These are phyloP conservation scores for Petrocephalus sullivani DNA, from an alignment of 2,797 vertebrate genomes.

Conservation along the genomic window DNA sequence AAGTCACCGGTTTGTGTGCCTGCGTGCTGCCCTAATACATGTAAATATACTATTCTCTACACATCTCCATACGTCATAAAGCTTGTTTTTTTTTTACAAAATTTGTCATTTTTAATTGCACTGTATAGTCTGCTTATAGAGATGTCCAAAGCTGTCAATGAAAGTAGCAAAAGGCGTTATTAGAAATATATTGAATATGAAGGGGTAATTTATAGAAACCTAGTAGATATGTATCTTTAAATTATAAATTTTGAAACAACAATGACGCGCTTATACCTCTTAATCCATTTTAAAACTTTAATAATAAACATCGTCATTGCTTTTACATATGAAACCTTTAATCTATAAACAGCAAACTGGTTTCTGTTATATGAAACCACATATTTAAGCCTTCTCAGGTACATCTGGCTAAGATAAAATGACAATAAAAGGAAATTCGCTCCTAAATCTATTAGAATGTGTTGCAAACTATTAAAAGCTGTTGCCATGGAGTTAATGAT, in stretches of 20 bases:
- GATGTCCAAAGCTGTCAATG: neutral
- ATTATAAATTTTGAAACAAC: neutral
- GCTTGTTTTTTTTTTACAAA: neutral
- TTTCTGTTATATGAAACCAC: neutral
- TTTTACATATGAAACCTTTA: neutral
- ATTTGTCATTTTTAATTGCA: neutral
- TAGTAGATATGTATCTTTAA: neutral
- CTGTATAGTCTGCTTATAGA: neutral
- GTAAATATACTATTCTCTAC: neutral
- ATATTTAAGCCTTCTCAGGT: neutral
- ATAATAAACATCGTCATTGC: neutral
- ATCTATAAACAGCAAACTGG: neutral
- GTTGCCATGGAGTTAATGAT: slow-evolving; percentile 31
- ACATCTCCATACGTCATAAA: neutral
- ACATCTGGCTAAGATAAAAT: neutral
- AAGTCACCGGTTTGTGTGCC: slow-evolving; percentile 18
- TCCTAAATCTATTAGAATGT: neutral
- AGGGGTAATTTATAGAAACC: neutral
- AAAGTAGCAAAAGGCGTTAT: neutral
- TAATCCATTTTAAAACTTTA: neutral
- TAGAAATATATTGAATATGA: neutral
- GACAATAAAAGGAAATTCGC: neutral
- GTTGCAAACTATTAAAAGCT: slow-evolving; percentile 14
- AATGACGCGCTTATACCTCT: neutral
- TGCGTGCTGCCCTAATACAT: neutral